phyloP scores from a whole-genome alignment of 2,888 invertebrate genomes.

The Mayetiola destructor region DNA sequence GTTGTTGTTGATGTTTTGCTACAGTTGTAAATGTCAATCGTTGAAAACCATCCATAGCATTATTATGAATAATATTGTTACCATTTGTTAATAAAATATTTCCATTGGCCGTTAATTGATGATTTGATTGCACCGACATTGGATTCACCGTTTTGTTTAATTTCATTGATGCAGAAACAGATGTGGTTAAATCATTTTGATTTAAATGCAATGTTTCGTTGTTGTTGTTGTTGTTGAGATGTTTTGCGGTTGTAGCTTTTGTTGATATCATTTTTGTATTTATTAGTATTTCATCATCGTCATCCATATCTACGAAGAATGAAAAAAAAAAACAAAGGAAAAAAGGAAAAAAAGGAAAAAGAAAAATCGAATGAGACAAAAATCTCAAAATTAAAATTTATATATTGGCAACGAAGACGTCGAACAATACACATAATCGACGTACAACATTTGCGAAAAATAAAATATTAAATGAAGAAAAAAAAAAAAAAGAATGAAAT shows the following conservation, averaged over 20 bases:
- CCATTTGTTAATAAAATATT: slow-evolving; percentile 22
- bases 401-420: too few species aligned
- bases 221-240: neutral
- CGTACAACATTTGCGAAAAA: neutral
- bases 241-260: neutral
- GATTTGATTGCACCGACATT: slow-evolving; percentile 23
- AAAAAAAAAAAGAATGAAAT: neutral
- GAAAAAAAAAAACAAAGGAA: too few species aligned
- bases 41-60: neutral
- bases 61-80: slow-evolving; percentile 23
- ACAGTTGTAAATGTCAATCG: slow-evolving; percentile 1
- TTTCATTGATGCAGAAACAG: neutral
- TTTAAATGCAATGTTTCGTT: neutral
- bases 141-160: neutral
- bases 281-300: slow-evolving; percentile 71
- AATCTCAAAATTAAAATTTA: neutral
- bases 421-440: neutral
- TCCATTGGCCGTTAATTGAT: slow-evolving; percentile 27
- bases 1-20: too few species aligned
- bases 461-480: slow-evolving; percentile 18
- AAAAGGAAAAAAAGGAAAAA: neutral
- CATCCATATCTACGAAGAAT: slow-evolving; percentile 63
- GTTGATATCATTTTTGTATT: slow-evolving; percentile 35
- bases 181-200: neutral
- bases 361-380: neutral